Evolutionary conservation across 1,140 invertebrate genomes (phyloP), one percentile per base, ranked within the genome.

Genomic region (Ectropis grisescens): DNA sequence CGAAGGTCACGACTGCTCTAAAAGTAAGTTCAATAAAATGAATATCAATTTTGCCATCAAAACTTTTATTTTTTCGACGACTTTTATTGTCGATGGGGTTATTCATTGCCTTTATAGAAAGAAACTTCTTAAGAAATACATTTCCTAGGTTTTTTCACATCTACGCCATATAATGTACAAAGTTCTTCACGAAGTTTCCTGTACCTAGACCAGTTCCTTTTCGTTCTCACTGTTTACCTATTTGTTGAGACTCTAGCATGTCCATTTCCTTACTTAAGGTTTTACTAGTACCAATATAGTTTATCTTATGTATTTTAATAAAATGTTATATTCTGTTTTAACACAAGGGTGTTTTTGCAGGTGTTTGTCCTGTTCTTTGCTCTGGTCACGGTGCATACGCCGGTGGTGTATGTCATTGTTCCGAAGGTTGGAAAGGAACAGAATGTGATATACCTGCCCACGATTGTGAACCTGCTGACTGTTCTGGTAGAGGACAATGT

Each of bases 361-460:
- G 94, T 82, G 90, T 97, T n/a, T 99, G 98, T 84, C 98, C 97
- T 16, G 93, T 98, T 2, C 84, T 98, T 33, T 99, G 98, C 83
- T 96, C 94, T 43, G 95, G 93, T 37, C 95, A 98, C 65, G 98
- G 98, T 13, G 91, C 95, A 58, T 99, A 98, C 71, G 91, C 94
- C 12, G 94, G 94, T 29, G 98, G 98, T 10, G 83, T 95, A 46
- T 99, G 98, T 82, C 91, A 96, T 60, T 99, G 98, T 79, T 94
- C 96, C 72, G 91, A 95, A 55, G 96, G 96, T 27, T 99, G 94
- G 93, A 98, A 98, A 84, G 97, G 97, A 15, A 86, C 89, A 11
- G 96, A 98, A 83, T 99, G 98, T 81, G 94, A 97, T 75, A 88
- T 98, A 40, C 93, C 94, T 15, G 90, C 93, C 42, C 87, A 89